Evolutionary conservation across 2,113 vertebrate genomes (phyloP).

Genomic region (Amblyornis subalaris): DNA sequence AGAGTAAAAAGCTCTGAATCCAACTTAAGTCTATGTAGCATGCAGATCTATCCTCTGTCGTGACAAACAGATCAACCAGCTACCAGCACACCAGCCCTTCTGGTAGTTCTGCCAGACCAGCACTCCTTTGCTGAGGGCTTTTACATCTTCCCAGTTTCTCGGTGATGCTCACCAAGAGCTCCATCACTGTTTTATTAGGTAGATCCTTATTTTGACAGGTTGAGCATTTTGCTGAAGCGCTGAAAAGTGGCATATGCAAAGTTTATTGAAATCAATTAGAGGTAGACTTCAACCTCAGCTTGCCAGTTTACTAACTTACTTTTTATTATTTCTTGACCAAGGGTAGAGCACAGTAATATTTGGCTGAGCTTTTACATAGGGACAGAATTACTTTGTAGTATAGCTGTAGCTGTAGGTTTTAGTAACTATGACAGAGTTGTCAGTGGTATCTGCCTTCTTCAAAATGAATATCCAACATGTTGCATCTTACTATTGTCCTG

Average conservation of each 20-base stretch:
- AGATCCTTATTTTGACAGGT: neutral
- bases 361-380: neutral
- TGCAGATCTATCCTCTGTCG: neutral
- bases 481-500: neutral
- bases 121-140: neutral
- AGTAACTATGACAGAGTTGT: neutral
- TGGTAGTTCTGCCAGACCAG: neutral
- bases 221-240: neutral
- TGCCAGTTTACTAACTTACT: neutral
- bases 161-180: neutral
- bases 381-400: neutral
- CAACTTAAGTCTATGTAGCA: neutral
- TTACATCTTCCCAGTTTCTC: neutral
- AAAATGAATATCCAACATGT: neutral
- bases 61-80: neutral
- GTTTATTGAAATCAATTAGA: neutral
- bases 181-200: neutral
- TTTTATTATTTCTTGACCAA: neutral
- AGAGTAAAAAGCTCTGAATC: neutral
- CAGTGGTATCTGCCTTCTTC: neutral
- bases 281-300: neutral
- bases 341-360: neutral
- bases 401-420: neutral
- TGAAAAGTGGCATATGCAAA: neutral
- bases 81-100: neutral